Base-by-base conservation (phyloP, 2,797 vertebrate genomes). In the Graptemys geographica region DNA sequence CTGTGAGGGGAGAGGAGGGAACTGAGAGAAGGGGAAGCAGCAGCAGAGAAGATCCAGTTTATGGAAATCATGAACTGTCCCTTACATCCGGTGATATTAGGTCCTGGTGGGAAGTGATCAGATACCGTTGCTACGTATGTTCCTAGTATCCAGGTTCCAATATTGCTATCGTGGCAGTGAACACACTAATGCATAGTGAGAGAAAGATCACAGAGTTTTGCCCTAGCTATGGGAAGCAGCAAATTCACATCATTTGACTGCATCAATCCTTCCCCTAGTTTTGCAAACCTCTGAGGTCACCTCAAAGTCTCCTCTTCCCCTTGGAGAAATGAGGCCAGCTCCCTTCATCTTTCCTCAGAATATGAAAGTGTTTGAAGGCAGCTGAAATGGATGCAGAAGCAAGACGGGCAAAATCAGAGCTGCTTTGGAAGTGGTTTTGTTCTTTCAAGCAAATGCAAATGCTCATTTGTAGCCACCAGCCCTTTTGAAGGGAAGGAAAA, bases 401-500 rank as follows among this genome's bases (percentile, higher is more conserved):
- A 85, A 94, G 44, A 33, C 6, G 57, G 62, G 37, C 27, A 27
- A 52, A 83, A 84, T 1, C 33, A 49, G 41, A 31, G 57, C 11
- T 44, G 53, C 12, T 81, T 81, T 27, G 53, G 80, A 81, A 81
- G 53, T 16, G 19, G 19, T 7, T 92, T 87, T 80, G 1, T 74
- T 83, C 65, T 93, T n/a, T 69, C 16, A 87, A 65, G 90, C 25
- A 28, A 83, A 33, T 51, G 74, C 55, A 87, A 79, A 86, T 44
- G 19, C 4, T 21, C 81, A 49, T 93, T 87, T 83, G 51, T 23
- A 89, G 27, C 44, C 44, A 84, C 59, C 44, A 87, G 53, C 9
- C 89, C 74, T 90, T 84, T 87, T 87, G 82, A 89, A 1, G 19
- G 31, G 86, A 90, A 82, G 65, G 47, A 5, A 93, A 94, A 94